Conservation (phyloP, 2,113 vertebrate species). For the Dendrocopos noguchii region DNA sequence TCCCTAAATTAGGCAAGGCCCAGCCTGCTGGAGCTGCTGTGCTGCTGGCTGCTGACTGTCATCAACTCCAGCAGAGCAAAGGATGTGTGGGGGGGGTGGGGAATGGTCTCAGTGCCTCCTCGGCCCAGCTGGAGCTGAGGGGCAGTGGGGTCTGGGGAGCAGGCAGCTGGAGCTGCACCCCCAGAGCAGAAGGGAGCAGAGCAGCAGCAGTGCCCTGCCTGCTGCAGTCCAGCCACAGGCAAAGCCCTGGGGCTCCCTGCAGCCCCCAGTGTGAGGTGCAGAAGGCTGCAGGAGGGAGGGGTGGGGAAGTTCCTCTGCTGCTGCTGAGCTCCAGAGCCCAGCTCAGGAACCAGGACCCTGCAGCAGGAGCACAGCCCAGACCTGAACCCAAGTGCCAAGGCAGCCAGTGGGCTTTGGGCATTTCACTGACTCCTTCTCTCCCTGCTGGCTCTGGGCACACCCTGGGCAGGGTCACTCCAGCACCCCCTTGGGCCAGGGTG, state of each 20-base stretch:
- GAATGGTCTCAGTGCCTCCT: background rate
- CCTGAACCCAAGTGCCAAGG: accelerated
- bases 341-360: background rate
- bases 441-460: background rate
- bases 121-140: background rate
- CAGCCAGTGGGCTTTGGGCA: background rate
- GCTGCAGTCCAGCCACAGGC: background rate
- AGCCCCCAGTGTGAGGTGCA: background rate
- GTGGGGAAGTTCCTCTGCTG: background rate
- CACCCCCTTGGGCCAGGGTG: background rate
- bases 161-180: accelerated
- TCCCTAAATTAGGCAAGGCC: conserved; percentile 61
- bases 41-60: background rate
- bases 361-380: background rate
- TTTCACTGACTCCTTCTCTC: background rate
- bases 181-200: background rate
- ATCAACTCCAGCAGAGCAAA: background rate
- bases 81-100: background rate
- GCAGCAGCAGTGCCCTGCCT: background rate
- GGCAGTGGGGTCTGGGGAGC: background rate
- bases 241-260: background rate
- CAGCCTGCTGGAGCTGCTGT: background rate
- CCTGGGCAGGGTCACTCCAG: accelerated
- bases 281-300: background rate
- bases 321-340: background rate